A percentile compares a stretch with the other conserved stretches of the same genome.
Conservation (phyloP, 2,888 invertebrate species). For the Taenaris catops region DNA sequence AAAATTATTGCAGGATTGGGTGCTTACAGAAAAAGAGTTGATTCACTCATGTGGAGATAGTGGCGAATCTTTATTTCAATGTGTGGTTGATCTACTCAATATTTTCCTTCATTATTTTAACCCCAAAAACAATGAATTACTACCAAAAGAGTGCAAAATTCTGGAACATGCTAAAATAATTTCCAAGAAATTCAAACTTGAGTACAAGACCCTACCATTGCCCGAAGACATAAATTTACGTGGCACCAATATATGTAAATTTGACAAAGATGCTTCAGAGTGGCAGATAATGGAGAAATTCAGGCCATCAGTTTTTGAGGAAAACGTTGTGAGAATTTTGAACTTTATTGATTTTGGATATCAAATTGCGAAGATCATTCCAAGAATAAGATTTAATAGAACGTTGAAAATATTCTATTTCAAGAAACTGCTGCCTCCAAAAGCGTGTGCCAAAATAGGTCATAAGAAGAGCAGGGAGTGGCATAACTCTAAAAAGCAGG, state of each 20-base stretch:
- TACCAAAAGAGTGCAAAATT: constrained; percentile 39
- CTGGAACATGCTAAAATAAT: constrained; percentile 49
- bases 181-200: constrained; percentile 75
- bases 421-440: constrained; percentile 50
- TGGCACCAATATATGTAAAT: constrained; percentile 84
- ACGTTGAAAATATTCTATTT: constrained; percentile 65
- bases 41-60: constrained; percentile 89
- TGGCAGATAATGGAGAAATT: constrained; percentile 82
- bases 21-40: constrained; percentile 87
- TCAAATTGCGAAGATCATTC: constrained; percentile 82
- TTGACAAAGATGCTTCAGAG: constrained; percentile 83
- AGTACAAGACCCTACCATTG: constrained; percentile 83
- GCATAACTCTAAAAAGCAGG: constrained; percentile 64
- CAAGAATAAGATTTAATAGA: constrained; percentile 83
- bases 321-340: constrained; percentile 86
- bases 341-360: constrained; percentile 91
- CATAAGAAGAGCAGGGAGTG: constrained; percentile 64
- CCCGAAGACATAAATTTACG: constrained; percentile 88
- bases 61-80: constrained; percentile 88
- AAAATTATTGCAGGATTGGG: constrained; percentile 92
- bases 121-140: constrained; percentile 35
- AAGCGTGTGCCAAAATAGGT: constrained; percentile 54
- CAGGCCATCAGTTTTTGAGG: constrained; percentile 81
- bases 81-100: constrained; percentile 90
- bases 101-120: constrained; percentile 86